These are phyloP conservation scores for Hipposideros armiger DNA, from an alignment of 2,113 vertebrate genomes.

Conservation along the genomic window DNA sequence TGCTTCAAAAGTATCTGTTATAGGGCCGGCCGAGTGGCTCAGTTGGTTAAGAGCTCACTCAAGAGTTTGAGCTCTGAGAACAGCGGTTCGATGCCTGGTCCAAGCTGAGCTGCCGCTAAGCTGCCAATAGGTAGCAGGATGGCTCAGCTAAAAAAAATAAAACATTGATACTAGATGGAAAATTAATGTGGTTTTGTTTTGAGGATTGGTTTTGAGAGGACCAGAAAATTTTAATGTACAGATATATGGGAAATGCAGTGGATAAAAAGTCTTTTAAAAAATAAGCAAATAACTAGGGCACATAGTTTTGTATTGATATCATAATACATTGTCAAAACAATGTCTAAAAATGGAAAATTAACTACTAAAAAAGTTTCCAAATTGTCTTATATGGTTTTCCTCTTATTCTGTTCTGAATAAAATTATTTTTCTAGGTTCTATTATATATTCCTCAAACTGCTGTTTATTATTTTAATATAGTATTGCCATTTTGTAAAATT, in stretches of 20 bases:
- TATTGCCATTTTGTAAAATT: constrained; percentile 40
- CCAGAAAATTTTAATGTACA: neutral
- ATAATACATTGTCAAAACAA: neutral
- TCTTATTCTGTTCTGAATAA: constrained; percentile 9
- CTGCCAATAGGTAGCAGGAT: no score
- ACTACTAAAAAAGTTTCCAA: neutral
- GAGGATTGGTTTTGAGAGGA: neutral
- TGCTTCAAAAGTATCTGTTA: neutral
- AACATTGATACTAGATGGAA: neutral
- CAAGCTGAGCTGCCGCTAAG: no score
- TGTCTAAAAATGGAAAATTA: constrained; percentile 31
- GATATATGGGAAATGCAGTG: neutral
- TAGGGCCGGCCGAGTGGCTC: neutral
- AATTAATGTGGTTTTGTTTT: neutral
- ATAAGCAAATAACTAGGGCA: neutral
- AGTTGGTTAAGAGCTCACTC: no score
- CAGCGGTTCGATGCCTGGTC: no score
- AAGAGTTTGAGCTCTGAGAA: no score
- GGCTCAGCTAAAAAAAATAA: no score
- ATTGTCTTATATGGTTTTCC: neutral
- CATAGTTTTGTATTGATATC: neutral
- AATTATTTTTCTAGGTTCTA: neutral
- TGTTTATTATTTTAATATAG: neutral
- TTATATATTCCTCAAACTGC: neutral
- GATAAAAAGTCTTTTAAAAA: neutral